Percentiles rank a stretch among this genome's conserved stretches.
phyloP scores from a whole-genome alignment of 1,140 invertebrate genomes.

The Caerostris darwini region DNA sequence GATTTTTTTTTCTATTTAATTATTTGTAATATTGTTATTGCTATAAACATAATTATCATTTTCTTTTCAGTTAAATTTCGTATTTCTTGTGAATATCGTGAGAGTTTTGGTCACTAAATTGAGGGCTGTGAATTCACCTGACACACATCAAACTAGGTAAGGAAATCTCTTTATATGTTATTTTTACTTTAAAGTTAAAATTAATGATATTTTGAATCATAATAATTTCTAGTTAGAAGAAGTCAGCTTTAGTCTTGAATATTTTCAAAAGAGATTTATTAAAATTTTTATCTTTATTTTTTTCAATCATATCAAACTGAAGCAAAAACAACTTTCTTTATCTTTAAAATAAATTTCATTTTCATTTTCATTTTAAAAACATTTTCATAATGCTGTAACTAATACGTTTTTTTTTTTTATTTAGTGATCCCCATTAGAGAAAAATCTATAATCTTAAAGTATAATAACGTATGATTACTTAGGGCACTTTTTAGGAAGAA shows the following conservation, averaged over 20 bases:
- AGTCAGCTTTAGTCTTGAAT: background rate
- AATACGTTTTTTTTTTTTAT: no score
- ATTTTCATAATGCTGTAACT: no score
- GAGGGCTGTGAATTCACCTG: slow-evolving; percentile 84
- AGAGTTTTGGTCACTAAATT: slow-evolving; percentile 94
- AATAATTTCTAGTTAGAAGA: background rate
- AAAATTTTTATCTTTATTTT: no score
- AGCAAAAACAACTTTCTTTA: no score
- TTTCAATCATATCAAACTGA: no score
- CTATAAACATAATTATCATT: background rate
- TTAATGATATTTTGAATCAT: background rate
- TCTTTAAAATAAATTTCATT: no score
- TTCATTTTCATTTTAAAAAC: no score
- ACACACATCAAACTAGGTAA: slow-evolving; percentile 82
- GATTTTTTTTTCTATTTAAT: background rate
- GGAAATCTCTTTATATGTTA: background rate
- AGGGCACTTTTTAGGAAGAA: no score
- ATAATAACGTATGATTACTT: no score
- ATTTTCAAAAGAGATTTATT: no score
- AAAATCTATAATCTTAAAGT: no score
- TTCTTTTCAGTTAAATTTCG: slow-evolving; percentile 87
- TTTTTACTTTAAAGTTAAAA: background rate
- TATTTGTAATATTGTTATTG: background rate
- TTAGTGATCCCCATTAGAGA: no score
- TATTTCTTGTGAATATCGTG: slow-evolving; percentile 96